Base-by-base conservation (phyloP, 35 echinoderm and acorn worm genomes). In the Patiria miniata region DNA sequence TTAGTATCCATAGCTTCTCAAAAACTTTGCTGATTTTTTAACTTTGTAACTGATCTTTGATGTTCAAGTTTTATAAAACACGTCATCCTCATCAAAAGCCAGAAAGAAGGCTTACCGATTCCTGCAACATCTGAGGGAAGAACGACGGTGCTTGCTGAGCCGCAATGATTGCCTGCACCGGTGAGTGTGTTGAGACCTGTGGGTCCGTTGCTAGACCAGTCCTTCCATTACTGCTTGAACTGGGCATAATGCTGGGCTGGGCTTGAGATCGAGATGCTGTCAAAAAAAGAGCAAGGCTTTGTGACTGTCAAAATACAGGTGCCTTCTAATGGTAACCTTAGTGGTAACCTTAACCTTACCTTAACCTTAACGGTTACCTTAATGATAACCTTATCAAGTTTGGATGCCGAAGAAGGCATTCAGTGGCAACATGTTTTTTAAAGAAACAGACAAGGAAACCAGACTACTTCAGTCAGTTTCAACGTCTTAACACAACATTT, bases 81-180 rank as follows among this genome's bases (percentile, higher is more conserved):
- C 42, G 4, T 47, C 42, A 47, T 6, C 42, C 42, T 47, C 12
- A 12, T 47, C 12, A 47, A 4, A 4, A 47, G 12, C 42, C 12
- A 12, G 12, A 47, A 47, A 47, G 12, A 47, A 47, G 12, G 12
- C 65, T 73, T 30, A 73, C 65, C 14, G 65, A 73, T 2, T 1
- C n/a, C 65, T 73, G 21, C 65, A 73, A 73, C 65, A 73, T 73
- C 26, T 23, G 29, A 14, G 65, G 65, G 65, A 73, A 73, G 65
- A 73, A 73, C 14, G 65, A 26, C 10, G 26, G 19, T 30, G 65
- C 26, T 14, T 26, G 10, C 65, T 32, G 26, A 10, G 65, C 65
- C 26, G 19, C 65, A 14, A n/a, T n/a, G n/a, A 34, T 73, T 32
- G 26, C 16, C 29, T 7, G 65, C 65, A 73, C 29, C 8, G 0